A percentile compares a stretch with the other conserved stretches of the same genome.
These are phyloP conservation scores for Prietella phreatophila DNA, from an alignment of 2,113 vertebrate species.

Conservation along the genomic window DNA sequence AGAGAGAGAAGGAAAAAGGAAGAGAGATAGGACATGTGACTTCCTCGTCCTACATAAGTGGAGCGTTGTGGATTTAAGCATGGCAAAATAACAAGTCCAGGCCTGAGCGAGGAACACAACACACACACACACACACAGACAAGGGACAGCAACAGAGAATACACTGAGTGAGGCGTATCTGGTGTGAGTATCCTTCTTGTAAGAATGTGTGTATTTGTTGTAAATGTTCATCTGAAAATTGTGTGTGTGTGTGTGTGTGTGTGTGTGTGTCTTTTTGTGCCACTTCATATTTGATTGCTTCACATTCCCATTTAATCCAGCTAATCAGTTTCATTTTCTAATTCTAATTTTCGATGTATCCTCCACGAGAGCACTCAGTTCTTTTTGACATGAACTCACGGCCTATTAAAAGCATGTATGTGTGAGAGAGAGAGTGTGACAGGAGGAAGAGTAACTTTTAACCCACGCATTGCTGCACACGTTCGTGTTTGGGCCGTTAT, in stretches of 20 bases:
- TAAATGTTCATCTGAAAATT: not conserved
- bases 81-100: slow-evolving; percentile 15
- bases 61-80: slow-evolving; percentile 31
- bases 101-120: slow-evolving; percentile 5
- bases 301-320: not conserved
- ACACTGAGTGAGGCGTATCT: not conserved
- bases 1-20: slow-evolving; percentile 15
- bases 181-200: slow-evolving; percentile 20
- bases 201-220: not conserved
- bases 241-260: not conserved
- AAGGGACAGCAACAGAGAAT: not conserved
- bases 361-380: not conserved
- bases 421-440: not conserved
- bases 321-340: not conserved
- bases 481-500: not conserved
- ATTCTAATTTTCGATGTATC: not conserved
- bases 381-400: not conserved
- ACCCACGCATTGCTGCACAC: not conserved
- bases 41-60: slow-evolving; percentile 30
- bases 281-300: not conserved
- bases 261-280: not conserved
- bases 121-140: not conserved
- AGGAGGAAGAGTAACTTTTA: not conserved
- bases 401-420: not conserved
- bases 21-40: slow-evolving; percentile 23